Percentiles rank a stretch among this genome's conserved stretches.
Evolutionary conservation across 2,113 vertebrate genomes (phyloP).

Genomic region (Dicerorhinus sumatrensis): DNA sequence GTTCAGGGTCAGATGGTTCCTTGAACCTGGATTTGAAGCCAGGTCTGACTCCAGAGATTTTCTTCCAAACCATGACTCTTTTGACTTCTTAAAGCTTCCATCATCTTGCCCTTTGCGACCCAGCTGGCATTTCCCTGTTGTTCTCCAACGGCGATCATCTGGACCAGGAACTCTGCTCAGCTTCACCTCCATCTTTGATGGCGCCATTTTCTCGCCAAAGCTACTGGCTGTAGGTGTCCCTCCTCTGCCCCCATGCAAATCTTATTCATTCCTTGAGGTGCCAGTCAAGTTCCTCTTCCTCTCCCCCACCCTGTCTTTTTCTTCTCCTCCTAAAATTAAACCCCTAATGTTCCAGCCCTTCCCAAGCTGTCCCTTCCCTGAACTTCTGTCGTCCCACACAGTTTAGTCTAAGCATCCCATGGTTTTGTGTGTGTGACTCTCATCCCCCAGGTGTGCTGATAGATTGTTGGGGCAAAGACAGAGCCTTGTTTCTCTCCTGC

Average conservation of each 20-base stretch:
- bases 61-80: neutral
- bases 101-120: neutral
- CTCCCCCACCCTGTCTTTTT: neutral
- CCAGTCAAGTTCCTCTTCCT: neutral
- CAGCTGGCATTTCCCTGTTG: neutral
- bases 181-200: too few relatives aligned
- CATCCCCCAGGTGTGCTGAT: neutral
- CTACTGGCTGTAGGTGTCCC: accelerated
- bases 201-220: neutral
- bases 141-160: neutral
- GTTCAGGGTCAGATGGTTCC: neutral
- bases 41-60: neutral
- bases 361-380: accelerated
- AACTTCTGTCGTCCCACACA: too few relatives aligned
- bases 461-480: neutral
- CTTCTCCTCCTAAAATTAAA: neutral
- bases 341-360: neutral
- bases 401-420: neutral
- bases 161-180: too few relatives aligned
- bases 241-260: accelerated
- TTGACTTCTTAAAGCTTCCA: neutral
- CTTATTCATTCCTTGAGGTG: too few relatives aligned
- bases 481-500: neutral
- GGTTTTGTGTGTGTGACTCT: too few relatives aligned
- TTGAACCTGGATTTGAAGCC: neutral